These are phyloP conservation scores for Gallinago stenura DNA, from an alignment of 2,797 vertebrate species.

Conservation along the genomic window DNA sequence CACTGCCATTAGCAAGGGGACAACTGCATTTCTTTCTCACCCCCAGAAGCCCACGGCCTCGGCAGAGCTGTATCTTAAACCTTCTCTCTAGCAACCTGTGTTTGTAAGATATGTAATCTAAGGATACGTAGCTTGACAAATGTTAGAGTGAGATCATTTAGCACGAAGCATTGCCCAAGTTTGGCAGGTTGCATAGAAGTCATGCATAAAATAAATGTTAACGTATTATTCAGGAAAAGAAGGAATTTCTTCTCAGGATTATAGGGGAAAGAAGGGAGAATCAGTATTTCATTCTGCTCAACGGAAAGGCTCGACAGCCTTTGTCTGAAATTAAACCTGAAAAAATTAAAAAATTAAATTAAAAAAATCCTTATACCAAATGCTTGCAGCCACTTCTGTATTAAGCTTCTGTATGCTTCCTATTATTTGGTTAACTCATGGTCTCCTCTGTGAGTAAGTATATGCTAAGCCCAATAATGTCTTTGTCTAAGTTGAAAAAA, in stretches of 20 bases:
- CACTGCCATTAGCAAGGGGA: not conserved
- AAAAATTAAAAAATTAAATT: not conserved
- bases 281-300: not conserved
- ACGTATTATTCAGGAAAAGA: not conserved
- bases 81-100: not conserved
- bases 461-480: not conserved
- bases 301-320: not conserved
- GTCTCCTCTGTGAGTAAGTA: not conserved
- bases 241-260: not conserved
- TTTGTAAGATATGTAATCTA: not conserved
- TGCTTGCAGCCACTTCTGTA: not conserved
- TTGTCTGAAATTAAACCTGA: not conserved
- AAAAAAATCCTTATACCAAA: not conserved
- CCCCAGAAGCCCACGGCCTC: not conserved
- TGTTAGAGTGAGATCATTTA: not conserved
- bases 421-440: not conserved
- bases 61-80: not conserved
- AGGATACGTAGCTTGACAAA: not conserved
- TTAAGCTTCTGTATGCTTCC: not conserved
- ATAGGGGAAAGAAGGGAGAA: not conserved
- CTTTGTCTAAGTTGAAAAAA: not conserved
- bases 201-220: slow-evolving; percentile 17
- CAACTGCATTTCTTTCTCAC: not conserved
- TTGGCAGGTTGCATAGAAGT: not conserved
- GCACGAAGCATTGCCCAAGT: not conserved